Percentiles rank a stretch among this genome's conserved stretches.
Conservation (phyloP, 2,888 invertebrate genomes). For the Baronia brevicornis region DNA sequence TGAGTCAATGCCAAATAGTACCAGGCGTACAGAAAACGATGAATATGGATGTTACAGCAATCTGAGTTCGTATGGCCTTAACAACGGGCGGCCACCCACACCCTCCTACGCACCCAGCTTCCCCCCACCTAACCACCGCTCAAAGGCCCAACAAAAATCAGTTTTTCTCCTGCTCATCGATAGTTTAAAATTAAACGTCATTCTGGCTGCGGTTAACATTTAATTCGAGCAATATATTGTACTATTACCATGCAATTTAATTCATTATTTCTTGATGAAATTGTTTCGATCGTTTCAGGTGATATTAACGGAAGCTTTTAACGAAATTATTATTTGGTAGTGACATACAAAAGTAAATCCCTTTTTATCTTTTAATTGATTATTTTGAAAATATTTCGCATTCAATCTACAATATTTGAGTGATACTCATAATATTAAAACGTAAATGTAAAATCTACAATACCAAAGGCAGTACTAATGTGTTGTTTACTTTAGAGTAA, state of each 20-base stretch:
- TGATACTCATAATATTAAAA: conserved; percentile 2
- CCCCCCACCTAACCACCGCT: conserved; percentile 33
- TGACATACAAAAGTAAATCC: conserved; percentile 27
- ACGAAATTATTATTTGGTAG: conserved; percentile 61
- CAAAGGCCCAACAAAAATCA: conserved; percentile 51
- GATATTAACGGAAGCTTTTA: conserved; percentile 61
- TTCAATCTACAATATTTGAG: neutral
- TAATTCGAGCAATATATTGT: conserved; percentile 65
- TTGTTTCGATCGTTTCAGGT: conserved; percentile 39
- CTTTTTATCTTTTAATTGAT: conserved; percentile 14
- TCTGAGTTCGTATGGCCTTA: conserved; percentile 7
- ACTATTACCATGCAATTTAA: conserved; percentile 66
- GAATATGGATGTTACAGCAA: conserved; percentile 41
- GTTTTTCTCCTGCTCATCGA: conserved; percentile 61
- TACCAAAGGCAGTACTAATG: too few species aligned
- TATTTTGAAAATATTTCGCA: conserved; percentile 8
- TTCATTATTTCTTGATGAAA: conserved; percentile 62
- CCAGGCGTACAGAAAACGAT: conserved; percentile 45
- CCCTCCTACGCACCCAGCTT: conserved; percentile 33
- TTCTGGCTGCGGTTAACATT: conserved; percentile 65
- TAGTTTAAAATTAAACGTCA: conserved; percentile 72
- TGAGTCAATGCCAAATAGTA: conserved; percentile 74
- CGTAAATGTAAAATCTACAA: too few species aligned
- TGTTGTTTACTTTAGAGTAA: too few species aligned
- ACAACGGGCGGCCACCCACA: conserved; percentile 18